A percentile compares a stretch with the other conserved stretches of the same genome.
These are phyloP conservation scores for Strigamia crassipes DNA, from an alignment of 2,888 invertebrate species.

Conservation along the genomic window DNA sequence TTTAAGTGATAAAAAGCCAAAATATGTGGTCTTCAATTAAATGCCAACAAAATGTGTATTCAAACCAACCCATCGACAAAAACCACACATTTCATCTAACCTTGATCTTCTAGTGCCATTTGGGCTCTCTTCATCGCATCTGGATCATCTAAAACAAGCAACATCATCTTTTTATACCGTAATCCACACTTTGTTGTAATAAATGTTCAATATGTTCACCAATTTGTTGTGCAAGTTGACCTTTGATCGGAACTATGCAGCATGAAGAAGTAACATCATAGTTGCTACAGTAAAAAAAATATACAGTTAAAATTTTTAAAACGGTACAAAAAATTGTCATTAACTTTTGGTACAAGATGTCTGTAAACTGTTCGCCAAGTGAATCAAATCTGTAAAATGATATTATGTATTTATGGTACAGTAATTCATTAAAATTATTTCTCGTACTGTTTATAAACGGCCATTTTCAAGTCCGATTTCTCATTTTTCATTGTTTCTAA, in stretches of 20 bases:
- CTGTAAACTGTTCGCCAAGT: neutral
- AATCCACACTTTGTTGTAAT: neutral
- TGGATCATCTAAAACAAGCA: neutral
- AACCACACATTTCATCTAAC: too few species aligned
- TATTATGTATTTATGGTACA: neutral
- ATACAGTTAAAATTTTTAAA: too few species aligned
- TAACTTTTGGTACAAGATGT: neutral
- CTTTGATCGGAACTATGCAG: neutral
- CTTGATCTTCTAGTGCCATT: neutral
- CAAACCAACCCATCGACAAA: too few species aligned
- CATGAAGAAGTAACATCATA: neutral
- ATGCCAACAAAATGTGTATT: too few species aligned
- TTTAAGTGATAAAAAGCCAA: too few species aligned
- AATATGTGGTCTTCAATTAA: too few species aligned
- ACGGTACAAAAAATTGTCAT: too few species aligned
- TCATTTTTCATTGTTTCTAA: conserved; percentile 35
- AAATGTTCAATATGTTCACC: neutral
- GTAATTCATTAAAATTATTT: neutral
- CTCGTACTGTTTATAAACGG: neutral
- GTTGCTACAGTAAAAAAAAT: neutral
- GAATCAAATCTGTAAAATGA: neutral
- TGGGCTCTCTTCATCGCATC: neutral
- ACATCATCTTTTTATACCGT: too few species aligned
- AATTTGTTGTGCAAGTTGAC: neutral
- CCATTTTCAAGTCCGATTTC: conserved; percentile 20